phyloP scores from a whole-genome alignment of 1,140 invertebrate genomes.

The Aphelenchoides besseyi region DNA sequence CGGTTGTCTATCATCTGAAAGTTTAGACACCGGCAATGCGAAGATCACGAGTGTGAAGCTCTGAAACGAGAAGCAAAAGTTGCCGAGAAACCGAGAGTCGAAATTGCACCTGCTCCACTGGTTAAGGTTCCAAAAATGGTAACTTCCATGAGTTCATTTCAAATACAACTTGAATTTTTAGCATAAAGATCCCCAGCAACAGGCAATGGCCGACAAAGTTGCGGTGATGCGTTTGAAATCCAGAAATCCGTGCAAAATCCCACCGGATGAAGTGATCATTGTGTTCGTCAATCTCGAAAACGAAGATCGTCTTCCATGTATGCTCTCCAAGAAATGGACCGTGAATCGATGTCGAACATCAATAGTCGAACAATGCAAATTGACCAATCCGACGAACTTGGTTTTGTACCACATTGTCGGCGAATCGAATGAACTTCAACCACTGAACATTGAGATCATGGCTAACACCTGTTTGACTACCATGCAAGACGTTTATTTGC shows the following conservation, averaged over 20 bases:
- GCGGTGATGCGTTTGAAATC: conserved; percentile 14
- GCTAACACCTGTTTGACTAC: background rate
- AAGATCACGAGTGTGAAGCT: conserved; percentile 20
- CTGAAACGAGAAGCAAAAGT: background rate
- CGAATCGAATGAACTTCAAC: background rate
- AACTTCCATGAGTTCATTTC: background rate
- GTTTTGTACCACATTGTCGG: background rate
- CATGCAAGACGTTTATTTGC: conserved; percentile 15
- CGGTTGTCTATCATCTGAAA: background rate
- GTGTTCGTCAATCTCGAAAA: background rate
- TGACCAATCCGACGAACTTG: background rate
- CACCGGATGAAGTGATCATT: conserved; percentile 3
- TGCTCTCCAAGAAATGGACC: conserved; percentile 15
- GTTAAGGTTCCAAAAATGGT: conserved; percentile 18
- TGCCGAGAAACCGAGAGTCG: background rate
- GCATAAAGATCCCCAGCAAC: conserved; percentile 7
- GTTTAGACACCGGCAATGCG: conserved; percentile 8
- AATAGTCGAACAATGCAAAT: background rate
- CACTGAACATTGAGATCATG: background rate
- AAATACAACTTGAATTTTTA: conserved; percentile 8
- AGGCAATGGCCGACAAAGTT: conserved; percentile 2
- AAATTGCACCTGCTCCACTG: background rate
- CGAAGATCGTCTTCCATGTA: conserved; percentile 8
- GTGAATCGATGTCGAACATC: background rate
- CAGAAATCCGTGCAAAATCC: conserved; percentile 12